Base-by-base conservation (phyloP, 2,797 vertebrate species). In the Cryptoblepharus egeriae region DNA sequence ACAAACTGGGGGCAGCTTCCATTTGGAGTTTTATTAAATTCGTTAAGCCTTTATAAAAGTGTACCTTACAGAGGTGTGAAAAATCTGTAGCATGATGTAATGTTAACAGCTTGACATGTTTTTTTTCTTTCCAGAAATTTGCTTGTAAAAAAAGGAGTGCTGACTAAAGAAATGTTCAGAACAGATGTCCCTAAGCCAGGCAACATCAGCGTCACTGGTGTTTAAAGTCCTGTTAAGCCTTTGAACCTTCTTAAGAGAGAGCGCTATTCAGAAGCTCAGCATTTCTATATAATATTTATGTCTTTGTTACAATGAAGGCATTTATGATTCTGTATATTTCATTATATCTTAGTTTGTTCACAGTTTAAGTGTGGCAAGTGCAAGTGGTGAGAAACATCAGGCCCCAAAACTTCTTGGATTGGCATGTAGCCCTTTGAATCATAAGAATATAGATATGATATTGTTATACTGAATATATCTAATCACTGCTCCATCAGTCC, bases 121-220 rank as follows among this genome's bases (percentile, higher is more conserved):
- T 85, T 90, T 92, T n/a, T n/a, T n/a, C n/a, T n/a, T n/a, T n/a
- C n/a, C 88, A 84, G 68, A 82, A 82, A 88, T 90, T 87, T 91
- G 24, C 87, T 94, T 93, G 84, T 92, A 92, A 94, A 94, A 93
- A 42, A 75, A 86, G 69, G 39, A 87, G 81, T 73, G 60, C 74
- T 93, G 88, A 87, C 84, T 87, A 88, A 87, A 94, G 87, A 91
- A 92, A 88, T 85, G 80, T 91, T 94, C 84, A 74, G 89, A 93
- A 92, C 93, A 95, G 89, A 94, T 94, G 92, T 93, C 88, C 79
- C 2, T 75, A 93, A 71, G 77, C 87, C 70, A 70, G 85, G 68
- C 0, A 0, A 74, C 75, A 85, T 61, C 65, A 30, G 49, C 76
- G 70, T 82, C 88, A 85, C 82, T 87, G 63, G 75, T 82, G 55